A percentile compares a stretch with the other conserved stretches of the same genome.
Evolutionary conservation across 53 echinoderm and acorn worm species (phyloP).

Genomic region (Holothuria scabra): DNA sequence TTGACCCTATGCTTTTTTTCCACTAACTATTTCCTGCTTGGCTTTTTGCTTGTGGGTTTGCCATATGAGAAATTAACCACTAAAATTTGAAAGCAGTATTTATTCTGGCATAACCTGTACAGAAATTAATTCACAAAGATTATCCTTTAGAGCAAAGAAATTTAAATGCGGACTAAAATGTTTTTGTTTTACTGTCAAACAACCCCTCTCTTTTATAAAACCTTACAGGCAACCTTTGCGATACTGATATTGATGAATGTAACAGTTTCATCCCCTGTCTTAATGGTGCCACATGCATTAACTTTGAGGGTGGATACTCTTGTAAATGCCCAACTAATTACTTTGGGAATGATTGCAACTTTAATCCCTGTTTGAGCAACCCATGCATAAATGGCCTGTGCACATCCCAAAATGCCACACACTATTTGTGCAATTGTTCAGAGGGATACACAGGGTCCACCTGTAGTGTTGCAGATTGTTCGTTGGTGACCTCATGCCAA

Average conservation of each 20-base stretch:
- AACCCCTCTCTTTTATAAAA: too few relatives aligned
- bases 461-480: constrained; percentile 69
- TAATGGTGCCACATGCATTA: constrained; percentile 73
- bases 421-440: constrained; percentile 65
- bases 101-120: too few relatives aligned
- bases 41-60: too few relatives aligned
- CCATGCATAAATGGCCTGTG: constrained; percentile 74
- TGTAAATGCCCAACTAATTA: constrained; percentile 60
- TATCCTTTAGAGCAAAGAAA: too few relatives aligned
- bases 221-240: constrained; percentile 63
- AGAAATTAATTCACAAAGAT: too few relatives aligned
- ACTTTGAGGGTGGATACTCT: constrained; percentile 59
- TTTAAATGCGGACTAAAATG: too few relatives aligned
- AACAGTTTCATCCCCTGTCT: constrained; percentile 51
- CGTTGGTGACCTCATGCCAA: constrained; percentile 63
- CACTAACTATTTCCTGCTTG: too few relatives aligned
- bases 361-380: constrained; percentile 66
- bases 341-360: constrained; percentile 66
- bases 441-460: constrained; percentile 67
- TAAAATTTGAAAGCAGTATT: too few relatives aligned
- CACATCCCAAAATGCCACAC: constrained; percentile 42
- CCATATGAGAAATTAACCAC: too few relatives aligned
- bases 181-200: too few relatives aligned
- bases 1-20: too few relatives aligned
- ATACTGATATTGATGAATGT: constrained; percentile 79